A percentile compares a stretch with the other conserved stretches of the same genome.
Evolutionary conservation across 2,797 vertebrate genomes (phyloP).

Genomic region (Sternarchorhynchus goeldii): DNA sequence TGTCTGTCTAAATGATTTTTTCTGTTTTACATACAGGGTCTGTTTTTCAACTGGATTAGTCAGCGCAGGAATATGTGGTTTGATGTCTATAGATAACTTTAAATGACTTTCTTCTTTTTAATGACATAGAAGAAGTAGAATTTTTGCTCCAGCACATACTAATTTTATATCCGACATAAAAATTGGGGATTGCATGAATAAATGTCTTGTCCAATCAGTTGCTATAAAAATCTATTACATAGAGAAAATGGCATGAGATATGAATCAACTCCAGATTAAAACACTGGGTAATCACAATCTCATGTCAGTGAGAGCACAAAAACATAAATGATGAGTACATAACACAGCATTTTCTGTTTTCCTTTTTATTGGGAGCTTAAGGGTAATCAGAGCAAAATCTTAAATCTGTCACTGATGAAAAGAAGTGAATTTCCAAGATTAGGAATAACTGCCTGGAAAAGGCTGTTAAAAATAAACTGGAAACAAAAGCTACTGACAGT

Average conservation of each 20-base stretch:
- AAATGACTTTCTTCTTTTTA: background rate
- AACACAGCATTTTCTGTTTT: conserved; percentile 18
- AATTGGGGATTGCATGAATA: background rate
- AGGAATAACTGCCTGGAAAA: conserved; percentile 23
- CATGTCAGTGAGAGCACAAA: background rate
- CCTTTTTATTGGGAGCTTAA: conserved; percentile 33
- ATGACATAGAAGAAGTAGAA: background rate
- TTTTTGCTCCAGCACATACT: background rate
- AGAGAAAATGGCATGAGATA: conserved; percentile 23
- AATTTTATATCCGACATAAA: background rate
- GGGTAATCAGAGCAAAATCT: conserved; percentile 13
- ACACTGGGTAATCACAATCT: background rate
- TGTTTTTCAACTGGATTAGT: background rate
- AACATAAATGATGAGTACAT: background rate
- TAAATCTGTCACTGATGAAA: conserved; percentile 32
- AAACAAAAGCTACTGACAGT: conserved; percentile 15
- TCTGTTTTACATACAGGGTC: background rate
- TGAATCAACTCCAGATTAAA: conserved; percentile 24
- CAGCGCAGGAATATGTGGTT: background rate
- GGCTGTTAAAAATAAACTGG: conserved; percentile 24
- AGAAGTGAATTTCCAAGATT: conserved; percentile 7
- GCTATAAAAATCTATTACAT: conserved; percentile 6
- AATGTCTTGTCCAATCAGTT: conserved; percentile 14
- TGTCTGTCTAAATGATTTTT: conserved; percentile 7
- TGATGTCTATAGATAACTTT: conserved; percentile 3